phyloP scores from a whole-genome alignment of 2,888 invertebrate species.

The Temnothorax unifasciatus region DNA sequence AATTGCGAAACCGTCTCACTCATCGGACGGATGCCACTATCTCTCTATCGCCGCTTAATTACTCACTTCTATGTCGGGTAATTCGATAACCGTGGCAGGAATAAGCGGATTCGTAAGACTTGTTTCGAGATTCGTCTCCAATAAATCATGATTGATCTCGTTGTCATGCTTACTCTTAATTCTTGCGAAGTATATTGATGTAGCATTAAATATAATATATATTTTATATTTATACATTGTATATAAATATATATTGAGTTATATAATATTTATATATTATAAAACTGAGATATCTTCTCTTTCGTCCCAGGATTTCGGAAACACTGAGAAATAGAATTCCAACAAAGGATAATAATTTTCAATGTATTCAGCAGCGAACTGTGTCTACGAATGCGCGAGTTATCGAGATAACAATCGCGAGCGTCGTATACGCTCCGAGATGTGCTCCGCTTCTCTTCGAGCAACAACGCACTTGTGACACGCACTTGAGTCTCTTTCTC shows the following conservation, averaged over 20 bases:
- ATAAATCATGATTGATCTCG: neutral
- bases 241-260: neutral
- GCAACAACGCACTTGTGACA: constrained; percentile 17
- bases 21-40: constrained; percentile 65
- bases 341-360: neutral
- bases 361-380: neutral
- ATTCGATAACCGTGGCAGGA: constrained; percentile 38
- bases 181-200: too few species aligned
- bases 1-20: constrained; percentile 75
- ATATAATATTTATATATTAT: neutral
- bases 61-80: constrained; percentile 52
- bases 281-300: neutral
- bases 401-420: neutral
- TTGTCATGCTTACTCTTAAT: neutral
- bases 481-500: neutral
- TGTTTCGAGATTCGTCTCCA: neutral
- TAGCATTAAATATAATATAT: neutral
- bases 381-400: neutral
- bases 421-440: neutral
- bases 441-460: constrained; percentile 20
- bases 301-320: neutral
- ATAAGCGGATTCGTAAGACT: constrained; percentile 57
- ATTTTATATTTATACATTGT: neutral
- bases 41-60: constrained; percentile 71
- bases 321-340: neutral